Conservation (phyloP, 2,888 invertebrate species). For the Ischnus inquisitorius region DNA sequence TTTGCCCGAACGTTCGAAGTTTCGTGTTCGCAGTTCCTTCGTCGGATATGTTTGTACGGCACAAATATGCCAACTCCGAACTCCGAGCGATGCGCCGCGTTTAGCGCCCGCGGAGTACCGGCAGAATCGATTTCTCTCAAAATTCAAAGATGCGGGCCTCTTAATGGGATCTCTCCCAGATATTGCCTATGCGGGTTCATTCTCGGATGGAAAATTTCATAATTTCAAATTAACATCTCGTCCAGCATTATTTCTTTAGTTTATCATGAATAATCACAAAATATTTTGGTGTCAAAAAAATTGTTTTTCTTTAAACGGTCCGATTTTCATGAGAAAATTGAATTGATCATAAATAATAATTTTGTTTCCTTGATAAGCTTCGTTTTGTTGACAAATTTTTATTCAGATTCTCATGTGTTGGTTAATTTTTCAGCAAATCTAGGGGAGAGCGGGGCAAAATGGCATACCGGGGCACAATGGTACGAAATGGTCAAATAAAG, state of each 20-base stretch:
- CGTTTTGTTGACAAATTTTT: too few species aligned
- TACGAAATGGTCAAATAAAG: too few species aligned
- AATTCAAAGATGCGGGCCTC: conserved; percentile 27
- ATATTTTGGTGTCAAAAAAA: background rate
- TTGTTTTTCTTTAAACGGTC: too few species aligned
- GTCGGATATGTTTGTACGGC: conserved; percentile 14
- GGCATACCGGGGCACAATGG: too few species aligned
- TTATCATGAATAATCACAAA: too few species aligned
- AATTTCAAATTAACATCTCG: background rate
- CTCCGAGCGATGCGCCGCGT: background rate
- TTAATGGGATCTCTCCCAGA: conserved; percentile 25
- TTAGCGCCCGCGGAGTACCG: background rate
- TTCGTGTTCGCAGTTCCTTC: background rate
- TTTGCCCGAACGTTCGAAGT: conserved; percentile 8
- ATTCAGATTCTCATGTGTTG: too few species aligned
- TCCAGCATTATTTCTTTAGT: background rate
- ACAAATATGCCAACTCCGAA: background rate
- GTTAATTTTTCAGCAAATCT: too few species aligned
- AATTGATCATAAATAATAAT: too few species aligned
- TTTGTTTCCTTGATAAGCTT: too few species aligned
- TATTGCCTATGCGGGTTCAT: background rate
- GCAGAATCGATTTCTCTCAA: conserved; percentile 11
- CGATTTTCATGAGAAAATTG: too few species aligned
- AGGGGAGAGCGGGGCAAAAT: too few species aligned
- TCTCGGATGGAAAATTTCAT: conserved; percentile 1